phyloP scores from a whole-genome alignment of 1,140 invertebrate genomes.

The Heliconius congener region DNA sequence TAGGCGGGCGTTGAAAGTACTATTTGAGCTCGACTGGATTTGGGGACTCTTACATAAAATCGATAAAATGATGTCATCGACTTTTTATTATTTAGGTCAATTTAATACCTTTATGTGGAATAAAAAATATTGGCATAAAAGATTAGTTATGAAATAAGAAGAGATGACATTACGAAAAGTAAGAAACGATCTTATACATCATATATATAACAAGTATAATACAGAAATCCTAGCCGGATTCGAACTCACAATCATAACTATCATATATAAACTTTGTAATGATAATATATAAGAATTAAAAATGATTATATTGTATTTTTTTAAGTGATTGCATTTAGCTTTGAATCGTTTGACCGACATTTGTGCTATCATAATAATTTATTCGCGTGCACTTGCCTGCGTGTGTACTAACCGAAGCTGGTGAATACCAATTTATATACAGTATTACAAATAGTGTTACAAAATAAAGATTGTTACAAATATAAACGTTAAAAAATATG shows the following conservation, averaged over 20 bases:
- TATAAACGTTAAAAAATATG: background rate
- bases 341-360: background rate
- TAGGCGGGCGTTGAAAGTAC: background rate
- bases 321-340: too few species aligned
- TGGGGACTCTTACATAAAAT: background rate
- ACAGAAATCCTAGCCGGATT: too few species aligned
- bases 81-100: background rate
- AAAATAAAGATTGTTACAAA: background rate
- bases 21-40: background rate
- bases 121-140: too few species aligned
- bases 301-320: too few species aligned
- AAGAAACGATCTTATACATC: too few species aligned
- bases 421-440: background rate
- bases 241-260: too few species aligned
- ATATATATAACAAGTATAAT: too few species aligned
- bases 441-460: background rate
- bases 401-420: background rate
- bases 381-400: background rate
- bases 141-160: too few species aligned
- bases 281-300: too few species aligned
- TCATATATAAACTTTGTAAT: too few species aligned
- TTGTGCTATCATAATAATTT: slow-evolving; percentile 8
- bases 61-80: background rate
- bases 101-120: background rate
- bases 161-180: too few species aligned